These are phyloP conservation scores for Parauchenoglanis ngamensis DNA, from an alignment of 2,797 vertebrate genomes.

Conservation along the genomic window DNA sequence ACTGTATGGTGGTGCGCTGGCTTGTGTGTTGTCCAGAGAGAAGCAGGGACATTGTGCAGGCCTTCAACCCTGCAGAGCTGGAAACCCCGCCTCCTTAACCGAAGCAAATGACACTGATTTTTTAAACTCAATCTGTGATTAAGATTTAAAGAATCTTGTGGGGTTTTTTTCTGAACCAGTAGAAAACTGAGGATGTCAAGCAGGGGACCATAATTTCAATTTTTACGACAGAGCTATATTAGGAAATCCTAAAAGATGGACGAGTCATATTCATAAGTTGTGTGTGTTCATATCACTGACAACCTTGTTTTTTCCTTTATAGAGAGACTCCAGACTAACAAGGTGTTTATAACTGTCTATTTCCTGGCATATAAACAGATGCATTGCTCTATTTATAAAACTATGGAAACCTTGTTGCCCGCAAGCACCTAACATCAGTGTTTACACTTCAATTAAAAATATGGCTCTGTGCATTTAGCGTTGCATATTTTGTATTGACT, in stretches of 20 bases:
- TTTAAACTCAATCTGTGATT: background rate
- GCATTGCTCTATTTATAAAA: background rate
- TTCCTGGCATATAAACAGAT: background rate
- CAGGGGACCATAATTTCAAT: background rate
- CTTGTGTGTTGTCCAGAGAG: slow-evolving; percentile 23
- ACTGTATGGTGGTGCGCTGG: slow-evolving; percentile 56
- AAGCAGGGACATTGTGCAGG: slow-evolving; percentile 66
- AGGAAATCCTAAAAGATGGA: background rate
- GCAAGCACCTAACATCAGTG: background rate
- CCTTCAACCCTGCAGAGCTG: slow-evolving; percentile 66
- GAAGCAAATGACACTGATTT: background rate
- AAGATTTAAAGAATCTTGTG: background rate
- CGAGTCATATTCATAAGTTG: background rate
- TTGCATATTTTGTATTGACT: background rate
- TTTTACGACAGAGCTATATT: background rate
- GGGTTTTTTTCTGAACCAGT: background rate
- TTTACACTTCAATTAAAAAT: background rate
- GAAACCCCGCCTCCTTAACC: slow-evolving; percentile 62
- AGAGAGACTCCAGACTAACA: background rate
- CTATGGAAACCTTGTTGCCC: background rate
- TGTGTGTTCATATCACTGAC: background rate
- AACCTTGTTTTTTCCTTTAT: background rate
- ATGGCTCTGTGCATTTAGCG: background rate
- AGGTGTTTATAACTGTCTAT: background rate
- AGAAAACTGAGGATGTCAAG: background rate